A percentile compares a stretch with the other conserved stretches of the same genome.
phyloP scores from a whole-genome alignment of 2,888 invertebrate genomes.

The Eumerus sabulonum region DNA sequence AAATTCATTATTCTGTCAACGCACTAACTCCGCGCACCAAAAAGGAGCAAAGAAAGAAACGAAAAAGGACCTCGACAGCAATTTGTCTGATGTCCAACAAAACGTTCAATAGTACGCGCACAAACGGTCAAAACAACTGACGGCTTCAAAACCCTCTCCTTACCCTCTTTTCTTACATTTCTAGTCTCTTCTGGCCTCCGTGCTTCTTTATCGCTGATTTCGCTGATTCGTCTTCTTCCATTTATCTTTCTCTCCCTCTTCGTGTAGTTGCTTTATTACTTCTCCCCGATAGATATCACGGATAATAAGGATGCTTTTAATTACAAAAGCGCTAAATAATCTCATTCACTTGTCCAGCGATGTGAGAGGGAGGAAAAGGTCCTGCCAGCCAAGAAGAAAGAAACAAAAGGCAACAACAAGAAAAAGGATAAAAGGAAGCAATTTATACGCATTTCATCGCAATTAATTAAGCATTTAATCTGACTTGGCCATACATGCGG shows the following conservation, averaged over 20 bases:
- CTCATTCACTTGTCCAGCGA: slow-evolving; percentile 39
- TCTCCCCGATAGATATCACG: slow-evolving; percentile 61
- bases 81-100: slow-evolving; percentile 63
- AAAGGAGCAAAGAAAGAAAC: slow-evolving; percentile 8
- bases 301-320: slow-evolving; percentile 69
- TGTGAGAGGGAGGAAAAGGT: too few relatives aligned
- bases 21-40: slow-evolving; percentile 4
- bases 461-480: slow-evolving; percentile 69
- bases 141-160: slow-evolving; percentile 2
- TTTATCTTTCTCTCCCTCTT: slow-evolving; percentile 13
- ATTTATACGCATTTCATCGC: slow-evolving; percentile 61
- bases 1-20: slow-evolving; percentile 47
- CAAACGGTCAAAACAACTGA: slow-evolving; percentile 58
- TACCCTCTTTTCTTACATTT: slow-evolving; percentile 13
- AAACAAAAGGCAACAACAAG: too few relatives aligned
- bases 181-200: slow-evolving; percentile 10
- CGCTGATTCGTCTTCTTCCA: slow-evolving; percentile 33
- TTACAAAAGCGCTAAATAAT: slow-evolving; percentile 67
- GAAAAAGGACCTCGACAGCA: slow-evolving; percentile 18
- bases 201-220: too few relatives aligned
- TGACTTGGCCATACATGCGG: slow-evolving; percentile 32
- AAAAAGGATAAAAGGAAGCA: slow-evolving; percentile 4
- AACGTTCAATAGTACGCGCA: slow-evolving; percentile 13
- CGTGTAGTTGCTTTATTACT: slow-evolving; percentile 41
- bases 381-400: too few relatives aligned